Percentiles rank a stretch among this genome's conserved stretches.
phyloP scores from a whole-genome alignment of 1,140 invertebrate genomes.

The Eupeodes corollae region DNA sequence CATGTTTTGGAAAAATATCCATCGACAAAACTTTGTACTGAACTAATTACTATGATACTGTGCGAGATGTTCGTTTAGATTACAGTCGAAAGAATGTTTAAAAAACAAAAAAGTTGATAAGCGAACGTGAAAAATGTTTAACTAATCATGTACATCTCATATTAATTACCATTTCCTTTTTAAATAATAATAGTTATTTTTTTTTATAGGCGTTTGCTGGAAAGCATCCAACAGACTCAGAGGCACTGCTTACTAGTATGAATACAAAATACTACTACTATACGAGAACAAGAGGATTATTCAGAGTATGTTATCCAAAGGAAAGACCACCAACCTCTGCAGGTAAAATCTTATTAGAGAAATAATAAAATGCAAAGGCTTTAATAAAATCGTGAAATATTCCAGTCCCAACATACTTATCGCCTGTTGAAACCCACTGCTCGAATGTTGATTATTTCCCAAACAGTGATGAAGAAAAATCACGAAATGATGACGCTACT shows the following conservation, averaged over 20 bases:
- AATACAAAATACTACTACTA: conserved; percentile 76
- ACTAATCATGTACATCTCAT: no score
- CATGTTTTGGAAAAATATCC: no score
- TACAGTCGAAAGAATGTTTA: no score
- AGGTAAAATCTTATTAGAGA: conserved; percentile 44
- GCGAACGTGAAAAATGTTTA: no score
- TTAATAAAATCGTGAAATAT: no score
- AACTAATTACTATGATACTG: no score
- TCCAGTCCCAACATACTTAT: conserved; percentile 80
- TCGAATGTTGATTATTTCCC: conserved; percentile 86
- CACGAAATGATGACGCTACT: conserved; percentile 30
- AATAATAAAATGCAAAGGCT: conserved; percentile 21
- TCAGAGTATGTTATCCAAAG: conserved; percentile 82
- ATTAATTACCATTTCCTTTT: no score
- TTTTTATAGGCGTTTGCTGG: conserved; percentile 57
- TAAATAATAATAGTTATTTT: neutral
- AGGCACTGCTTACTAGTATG: conserved; percentile 61
- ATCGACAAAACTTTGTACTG: no score
- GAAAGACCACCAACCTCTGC: conserved; percentile 59
- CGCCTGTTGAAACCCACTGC: conserved; percentile 87
- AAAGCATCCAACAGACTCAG: conserved; percentile 53
- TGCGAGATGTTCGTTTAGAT: no score
- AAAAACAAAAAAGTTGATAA: no score
- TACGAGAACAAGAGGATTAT: conserved; percentile 77
- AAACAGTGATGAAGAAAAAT: conserved; percentile 30